These are phyloP conservation scores for Machimus rusticus DNA, from an alignment of 2,888 invertebrate species.

Conservation along the genomic window DNA sequence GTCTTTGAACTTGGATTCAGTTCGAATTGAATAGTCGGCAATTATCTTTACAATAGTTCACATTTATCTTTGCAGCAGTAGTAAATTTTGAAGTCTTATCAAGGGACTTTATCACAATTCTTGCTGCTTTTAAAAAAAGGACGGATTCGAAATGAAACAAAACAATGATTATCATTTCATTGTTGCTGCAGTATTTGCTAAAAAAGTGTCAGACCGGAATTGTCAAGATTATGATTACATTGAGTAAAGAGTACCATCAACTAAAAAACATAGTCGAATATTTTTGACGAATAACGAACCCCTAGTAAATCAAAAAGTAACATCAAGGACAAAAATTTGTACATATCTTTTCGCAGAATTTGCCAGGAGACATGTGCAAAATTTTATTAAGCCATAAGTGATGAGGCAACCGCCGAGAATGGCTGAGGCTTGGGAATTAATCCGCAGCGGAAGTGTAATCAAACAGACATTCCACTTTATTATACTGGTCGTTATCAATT, in stretches of 20 bases:
- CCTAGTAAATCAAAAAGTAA: neutral
- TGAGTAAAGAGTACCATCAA: neutral
- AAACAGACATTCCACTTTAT: neutral
- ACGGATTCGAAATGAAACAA: neutral
- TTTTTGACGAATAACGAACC: neutral
- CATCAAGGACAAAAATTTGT: neutral
- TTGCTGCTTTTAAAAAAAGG: neutral
- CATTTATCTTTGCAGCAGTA: neutral
- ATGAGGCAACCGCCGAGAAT: neutral
- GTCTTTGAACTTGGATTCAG: neutral
- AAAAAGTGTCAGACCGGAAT: neutral
- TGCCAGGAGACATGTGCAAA: neutral
- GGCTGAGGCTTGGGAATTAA: neutral
- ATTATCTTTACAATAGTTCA: too few species aligned
- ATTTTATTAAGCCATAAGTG: neutral
- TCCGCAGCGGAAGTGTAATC: neutral
- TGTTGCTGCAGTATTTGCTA: neutral
- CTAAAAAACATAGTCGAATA: neutral
- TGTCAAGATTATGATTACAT: neutral
- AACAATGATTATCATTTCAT: neutral
- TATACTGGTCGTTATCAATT: neutral
- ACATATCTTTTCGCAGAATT: neutral
- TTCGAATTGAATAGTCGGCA: neutral
- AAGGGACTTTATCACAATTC: neutral
- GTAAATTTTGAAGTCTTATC: neutral